These are phyloP conservation scores for Ciconia stormi DNA, from an alignment of 2,113 vertebrate species.

Conservation along the genomic window DNA sequence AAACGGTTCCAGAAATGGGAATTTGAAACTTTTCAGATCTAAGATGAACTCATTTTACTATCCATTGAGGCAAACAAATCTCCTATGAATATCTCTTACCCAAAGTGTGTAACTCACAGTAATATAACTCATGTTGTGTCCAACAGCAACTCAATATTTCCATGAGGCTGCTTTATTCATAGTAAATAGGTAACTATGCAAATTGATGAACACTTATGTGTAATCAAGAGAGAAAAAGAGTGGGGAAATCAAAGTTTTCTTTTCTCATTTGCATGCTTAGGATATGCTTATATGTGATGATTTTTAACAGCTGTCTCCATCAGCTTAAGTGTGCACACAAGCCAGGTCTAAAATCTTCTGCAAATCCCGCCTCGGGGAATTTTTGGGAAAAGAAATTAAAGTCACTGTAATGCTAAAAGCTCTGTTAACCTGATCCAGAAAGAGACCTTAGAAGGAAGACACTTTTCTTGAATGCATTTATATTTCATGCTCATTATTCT, in stretches of 20 bases:
- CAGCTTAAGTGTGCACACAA: background rate
- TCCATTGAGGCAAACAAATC: background rate
- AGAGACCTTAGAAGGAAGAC: background rate
- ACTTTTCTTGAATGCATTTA: background rate
- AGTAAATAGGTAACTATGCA: background rate
- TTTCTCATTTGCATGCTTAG: background rate
- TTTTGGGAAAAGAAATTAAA: background rate
- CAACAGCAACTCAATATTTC: background rate
- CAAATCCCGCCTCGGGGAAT: background rate
- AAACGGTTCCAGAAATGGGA: background rate
- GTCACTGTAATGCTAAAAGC: background rate
- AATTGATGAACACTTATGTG: background rate
- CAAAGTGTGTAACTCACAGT: background rate
- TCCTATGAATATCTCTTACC: background rate
- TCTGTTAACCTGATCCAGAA: background rate
- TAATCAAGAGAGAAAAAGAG: background rate
- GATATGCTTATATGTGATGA: background rate
- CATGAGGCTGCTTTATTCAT: background rate
- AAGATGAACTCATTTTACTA: background rate
- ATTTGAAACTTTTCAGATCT: background rate
- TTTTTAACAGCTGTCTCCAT: conserved; percentile 5
- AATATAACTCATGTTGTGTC: background rate
- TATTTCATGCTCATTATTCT: background rate
- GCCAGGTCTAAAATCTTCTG: background rate
- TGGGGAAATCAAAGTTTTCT: background rate